Evolutionary conservation across 2,113 vertebrate genomes (phyloP), one percentile per base, ranked within the genome.

Genomic region (Cyrtonyx montezumae): DNA sequence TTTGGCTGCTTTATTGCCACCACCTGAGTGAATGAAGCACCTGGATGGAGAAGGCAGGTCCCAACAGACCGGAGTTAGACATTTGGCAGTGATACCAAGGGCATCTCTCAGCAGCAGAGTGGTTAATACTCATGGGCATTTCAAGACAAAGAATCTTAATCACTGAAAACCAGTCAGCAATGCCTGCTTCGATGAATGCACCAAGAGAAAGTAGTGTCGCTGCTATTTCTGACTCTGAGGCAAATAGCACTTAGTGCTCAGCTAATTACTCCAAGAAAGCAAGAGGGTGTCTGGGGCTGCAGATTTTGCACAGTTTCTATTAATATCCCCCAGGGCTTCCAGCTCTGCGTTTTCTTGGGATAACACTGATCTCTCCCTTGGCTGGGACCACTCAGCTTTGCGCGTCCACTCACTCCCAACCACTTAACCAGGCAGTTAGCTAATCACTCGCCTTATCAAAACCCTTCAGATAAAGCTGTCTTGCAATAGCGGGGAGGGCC

Each of bases 31-130:
- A 88, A 76, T 21, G 83, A 62, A 93, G 80, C 95, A 93, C 94
- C 95, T 94, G 94, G 96, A 95, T 90, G 88, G 62, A 90, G 95
- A 79, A 93, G 96, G 80, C 96, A 96, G 88, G 96, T 88, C 95
- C 86, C 91, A 76, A 95, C 96, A 96, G 77, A 91, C 85, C 85
- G n/a, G 82, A 67, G 73, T 81, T n/a, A 94, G 90, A 93, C 26
- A 56, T 81, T 88, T 96, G 96, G 94, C 91, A 94, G 40, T 0
- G 2, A 51, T 84, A 58, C 75, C 5, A 19, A 90, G 96, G 92
- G 83, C 91, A 93, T 90, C 94, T 94, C 92, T 95, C 95, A 94
- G 91, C 95, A 76, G 74, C 56, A 66, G 83, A 46, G 74, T 84
- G 61, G 86, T 96, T 93, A 84, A 86, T 77, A 84, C 92, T 96